Evolutionary conservation across 2,113 vertebrate species (phyloP).

Genomic region (Dasypus novemcinctus): DNA sequence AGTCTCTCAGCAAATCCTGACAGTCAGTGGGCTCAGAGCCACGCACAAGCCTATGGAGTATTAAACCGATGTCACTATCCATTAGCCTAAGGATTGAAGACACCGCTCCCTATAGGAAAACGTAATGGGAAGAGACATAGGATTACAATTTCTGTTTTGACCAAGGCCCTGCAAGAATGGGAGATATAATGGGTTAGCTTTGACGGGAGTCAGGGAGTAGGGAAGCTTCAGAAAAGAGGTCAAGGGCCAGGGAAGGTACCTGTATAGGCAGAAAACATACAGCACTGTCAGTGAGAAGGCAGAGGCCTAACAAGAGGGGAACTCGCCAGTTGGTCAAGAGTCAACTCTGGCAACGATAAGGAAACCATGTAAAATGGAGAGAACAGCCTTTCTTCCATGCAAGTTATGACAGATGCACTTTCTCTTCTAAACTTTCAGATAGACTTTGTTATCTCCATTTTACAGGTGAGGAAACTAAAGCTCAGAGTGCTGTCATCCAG

Average conservation of each 20-base stretch:
- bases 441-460: not conserved
- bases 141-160: not conserved
- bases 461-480: not conserved
- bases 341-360: not conserved
- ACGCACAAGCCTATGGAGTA: not conserved
- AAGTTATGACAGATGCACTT: not conserved
- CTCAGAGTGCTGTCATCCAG: not conserved
- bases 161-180: not conserved
- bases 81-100: not conserved
- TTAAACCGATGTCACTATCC: not conserved
- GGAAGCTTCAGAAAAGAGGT: not conserved
- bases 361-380: not conserved
- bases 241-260: not conserved
- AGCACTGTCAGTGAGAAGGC: not conserved
- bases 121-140: not conserved
- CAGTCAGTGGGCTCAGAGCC: not conserved
- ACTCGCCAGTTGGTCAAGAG: not conserved
- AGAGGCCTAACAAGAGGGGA: not conserved
- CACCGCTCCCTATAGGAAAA: not conserved
- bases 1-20: not conserved
- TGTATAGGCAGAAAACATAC: not conserved
- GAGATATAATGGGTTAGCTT: not conserved
- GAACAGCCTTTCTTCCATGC: not conserved
- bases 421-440: not conserved
- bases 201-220: not conserved